Evolutionary conservation across 2,113 vertebrate species (phyloP).

Genomic region (Sapajus apella): DNA sequence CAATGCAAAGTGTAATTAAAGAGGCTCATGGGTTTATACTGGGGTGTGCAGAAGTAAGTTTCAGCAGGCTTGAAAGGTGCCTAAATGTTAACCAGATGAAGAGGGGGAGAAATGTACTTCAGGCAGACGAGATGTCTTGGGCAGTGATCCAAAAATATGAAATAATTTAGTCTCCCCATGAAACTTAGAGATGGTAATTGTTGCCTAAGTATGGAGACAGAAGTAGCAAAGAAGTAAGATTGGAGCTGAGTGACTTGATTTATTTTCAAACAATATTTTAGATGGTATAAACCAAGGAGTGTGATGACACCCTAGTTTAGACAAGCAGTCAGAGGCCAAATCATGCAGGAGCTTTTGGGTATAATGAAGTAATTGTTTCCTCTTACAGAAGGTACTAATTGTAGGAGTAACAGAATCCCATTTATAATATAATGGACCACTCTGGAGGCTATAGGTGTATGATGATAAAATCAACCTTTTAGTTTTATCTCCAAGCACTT

Average conservation of each 20-base stretch:
- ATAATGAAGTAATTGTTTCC: not conserved
- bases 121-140: not conserved
- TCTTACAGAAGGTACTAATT: not conserved
- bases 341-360: not conserved
- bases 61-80: not conserved
- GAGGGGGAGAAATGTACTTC: not conserved
- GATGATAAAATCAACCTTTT: not conserved
- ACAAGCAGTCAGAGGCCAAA: not conserved
- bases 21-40: not conserved
- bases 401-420: not conserved
- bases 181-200: not conserved
- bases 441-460: not conserved
- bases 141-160: not conserved
- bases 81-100: not conserved
- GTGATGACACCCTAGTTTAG: not conserved
- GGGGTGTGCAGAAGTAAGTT: not conserved
- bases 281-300: not conserved
- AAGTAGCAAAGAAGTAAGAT: not conserved
- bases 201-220: not conserved
- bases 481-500: conserved; percentile 17
- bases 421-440: not conserved
- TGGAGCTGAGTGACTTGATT: not conserved
- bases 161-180: not conserved
- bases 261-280: not conserved
- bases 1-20: not conserved